Percentiles rank a stretch among this genome's conserved stretches.
These are phyloP conservation scores for Menidia menidia DNA, from an alignment of 2,797 vertebrate genomes.

Conservation along the genomic window DNA sequence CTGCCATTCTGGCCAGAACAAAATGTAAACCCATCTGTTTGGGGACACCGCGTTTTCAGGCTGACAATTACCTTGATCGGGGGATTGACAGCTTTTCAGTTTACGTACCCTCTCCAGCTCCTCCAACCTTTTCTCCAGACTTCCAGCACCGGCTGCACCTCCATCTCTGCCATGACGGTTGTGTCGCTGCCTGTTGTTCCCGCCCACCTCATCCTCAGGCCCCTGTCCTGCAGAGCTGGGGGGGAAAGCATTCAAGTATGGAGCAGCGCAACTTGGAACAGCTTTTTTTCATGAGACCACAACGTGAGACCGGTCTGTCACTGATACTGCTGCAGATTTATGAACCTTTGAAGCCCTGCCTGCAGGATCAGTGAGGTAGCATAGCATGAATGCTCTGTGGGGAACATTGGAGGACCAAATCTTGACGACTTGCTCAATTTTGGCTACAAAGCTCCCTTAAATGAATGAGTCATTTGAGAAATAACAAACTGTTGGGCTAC, in stretches of 20 bases:
- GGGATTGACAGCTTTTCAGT: background rate
- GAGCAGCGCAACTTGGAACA: no score
- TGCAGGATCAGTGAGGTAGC: no score
- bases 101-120: constrained; percentile 92
- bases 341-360: no score
- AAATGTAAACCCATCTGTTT: background rate
- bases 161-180: constrained; percentile 84
- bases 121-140: constrained; percentile 91
- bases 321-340: no score
- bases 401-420: no score
- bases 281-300: no score
- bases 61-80: background rate
- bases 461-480: no score
- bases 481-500: no score
- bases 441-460: no score
- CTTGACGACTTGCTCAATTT: no score
- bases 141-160: constrained; percentile 67
- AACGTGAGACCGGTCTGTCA: no score
- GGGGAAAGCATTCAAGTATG: background rate
- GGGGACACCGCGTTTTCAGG: background rate
- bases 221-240: constrained; percentile 64
- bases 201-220: constrained; percentile 87
- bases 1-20: background rate
- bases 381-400: no score
- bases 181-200: constrained; percentile 78